Conservation (phyloP, 1,140 invertebrate genomes). For the Melanaphis sacchari region DNA sequence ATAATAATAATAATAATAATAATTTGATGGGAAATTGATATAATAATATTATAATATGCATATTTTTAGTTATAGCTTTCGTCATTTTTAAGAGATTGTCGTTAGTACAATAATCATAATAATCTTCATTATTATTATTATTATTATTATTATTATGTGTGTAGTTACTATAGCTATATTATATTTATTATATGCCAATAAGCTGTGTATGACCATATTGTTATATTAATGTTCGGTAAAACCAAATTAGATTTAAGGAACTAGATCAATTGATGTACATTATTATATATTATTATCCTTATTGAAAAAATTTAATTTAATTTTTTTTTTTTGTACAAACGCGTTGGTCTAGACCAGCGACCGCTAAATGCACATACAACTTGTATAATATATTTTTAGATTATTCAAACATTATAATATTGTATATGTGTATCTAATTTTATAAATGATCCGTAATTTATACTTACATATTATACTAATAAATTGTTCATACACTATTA, state of each 20-base stretch:
- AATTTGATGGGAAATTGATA: neutral
- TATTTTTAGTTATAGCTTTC: neutral
- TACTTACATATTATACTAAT: neutral
- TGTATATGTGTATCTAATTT: neutral
- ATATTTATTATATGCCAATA: neutral
- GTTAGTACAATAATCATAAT: neutral
- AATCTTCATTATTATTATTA: neutral
- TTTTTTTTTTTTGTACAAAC: neutral
- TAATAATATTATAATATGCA: neutral
- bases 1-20: constrained; percentile 1
- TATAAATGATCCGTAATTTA: neutral
- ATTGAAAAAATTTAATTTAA: neutral
- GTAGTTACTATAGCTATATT: neutral
- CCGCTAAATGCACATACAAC: neutral
- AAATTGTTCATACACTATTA: constrained; percentile 22
- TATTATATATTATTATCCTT: neutral
- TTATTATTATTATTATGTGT: neutral
- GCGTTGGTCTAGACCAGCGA: neutral
- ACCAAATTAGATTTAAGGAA: neutral
- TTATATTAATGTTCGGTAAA: neutral
- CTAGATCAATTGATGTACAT: constrained; percentile 13
- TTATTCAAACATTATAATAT: neutral
- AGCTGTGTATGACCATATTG: neutral
- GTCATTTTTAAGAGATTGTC: neutral
- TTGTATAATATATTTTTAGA: constrained; percentile 21